Conservation (phyloP, 2,797 vertebrate species). For the Spatula versicolor region DNA sequence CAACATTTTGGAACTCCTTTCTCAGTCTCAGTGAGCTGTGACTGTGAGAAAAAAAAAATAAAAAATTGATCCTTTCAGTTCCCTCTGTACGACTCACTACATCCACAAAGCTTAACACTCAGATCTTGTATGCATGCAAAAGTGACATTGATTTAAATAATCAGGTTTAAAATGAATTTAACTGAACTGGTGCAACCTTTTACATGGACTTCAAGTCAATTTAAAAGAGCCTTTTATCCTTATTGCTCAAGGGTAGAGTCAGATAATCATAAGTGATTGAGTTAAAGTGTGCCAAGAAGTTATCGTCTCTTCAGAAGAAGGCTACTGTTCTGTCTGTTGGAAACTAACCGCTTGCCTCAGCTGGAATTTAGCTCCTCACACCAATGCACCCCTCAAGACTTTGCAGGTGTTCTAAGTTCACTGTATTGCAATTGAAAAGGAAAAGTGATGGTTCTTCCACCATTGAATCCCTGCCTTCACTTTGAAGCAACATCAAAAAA, state of each 20-base stretch:
- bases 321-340: not conserved
- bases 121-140: conserved; percentile 15
- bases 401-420: not conserved
- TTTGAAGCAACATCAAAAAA: not conserved
- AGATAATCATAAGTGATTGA: conserved; percentile 48
- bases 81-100: not conserved
- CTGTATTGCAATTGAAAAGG: not conserved
- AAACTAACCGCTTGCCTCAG: not conserved
- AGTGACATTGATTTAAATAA: conserved; percentile 59
- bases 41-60: conserved; percentile 24
- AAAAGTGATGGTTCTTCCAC: not conserved
- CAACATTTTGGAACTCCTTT: conserved; percentile 4
- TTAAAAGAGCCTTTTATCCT: conserved; percentile 35
- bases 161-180: conserved; percentile 48
- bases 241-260: conserved; percentile 23
- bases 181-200: conserved; percentile 18
- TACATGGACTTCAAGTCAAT: not conserved
- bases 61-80: not conserved
- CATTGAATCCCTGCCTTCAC: not conserved
- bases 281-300: conserved; percentile 24
- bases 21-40: not conserved
- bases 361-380: not conserved
- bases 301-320: not conserved
- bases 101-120: conserved; percentile 25
- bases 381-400: not conserved